A percentile compares a stretch with the other conserved stretches of the same genome.
Evolutionary conservation across 2,797 vertebrate genomes (phyloP).

Genomic region (Florisuga fusca): DNA sequence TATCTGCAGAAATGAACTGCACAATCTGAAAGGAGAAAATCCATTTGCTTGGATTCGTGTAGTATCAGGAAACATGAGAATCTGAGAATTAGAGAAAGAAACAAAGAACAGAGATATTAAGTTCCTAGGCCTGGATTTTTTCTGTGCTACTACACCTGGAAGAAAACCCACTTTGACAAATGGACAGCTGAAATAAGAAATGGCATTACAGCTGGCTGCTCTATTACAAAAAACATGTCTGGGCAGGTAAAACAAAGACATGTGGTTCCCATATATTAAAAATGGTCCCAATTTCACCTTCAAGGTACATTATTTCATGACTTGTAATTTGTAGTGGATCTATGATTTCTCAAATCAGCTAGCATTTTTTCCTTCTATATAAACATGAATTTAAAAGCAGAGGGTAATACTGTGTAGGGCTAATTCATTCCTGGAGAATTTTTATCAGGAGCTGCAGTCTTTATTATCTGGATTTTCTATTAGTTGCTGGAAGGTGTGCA

Average conservation of each 20-base stretch:
- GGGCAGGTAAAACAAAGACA: slow-evolving; percentile 29
- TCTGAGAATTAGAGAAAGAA: background rate
- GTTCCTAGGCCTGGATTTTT: background rate
- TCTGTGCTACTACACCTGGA: background rate
- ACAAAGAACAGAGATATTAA: background rate
- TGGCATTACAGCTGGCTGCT: background rate
- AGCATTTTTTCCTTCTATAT: background rate
- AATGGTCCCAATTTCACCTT: slow-evolving; percentile 8
- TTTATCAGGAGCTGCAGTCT: slow-evolving; percentile 35
- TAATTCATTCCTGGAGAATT: slow-evolving; percentile 27
- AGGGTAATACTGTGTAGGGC: background rate
- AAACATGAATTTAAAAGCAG: slow-evolving; percentile 31
- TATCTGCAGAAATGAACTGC: accelerated
- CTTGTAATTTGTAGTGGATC: background rate
- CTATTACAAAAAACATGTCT: background rate
- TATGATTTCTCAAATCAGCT: background rate
- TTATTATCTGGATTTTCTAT: slow-evolving; percentile 52
- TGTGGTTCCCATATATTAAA: background rate
- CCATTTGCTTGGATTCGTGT: background rate
- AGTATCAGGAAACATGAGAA: background rate
- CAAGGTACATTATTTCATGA: background rate
- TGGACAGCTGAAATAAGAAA: background rate
- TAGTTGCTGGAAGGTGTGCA: slow-evolving; percentile 47
- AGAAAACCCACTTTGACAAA: slow-evolving; percentile 25
- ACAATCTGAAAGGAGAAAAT: background rate